These are phyloP conservation scores for Eupithecia insigniata DNA, from an alignment of 2,888 invertebrate genomes.

Conservation along the genomic window DNA sequence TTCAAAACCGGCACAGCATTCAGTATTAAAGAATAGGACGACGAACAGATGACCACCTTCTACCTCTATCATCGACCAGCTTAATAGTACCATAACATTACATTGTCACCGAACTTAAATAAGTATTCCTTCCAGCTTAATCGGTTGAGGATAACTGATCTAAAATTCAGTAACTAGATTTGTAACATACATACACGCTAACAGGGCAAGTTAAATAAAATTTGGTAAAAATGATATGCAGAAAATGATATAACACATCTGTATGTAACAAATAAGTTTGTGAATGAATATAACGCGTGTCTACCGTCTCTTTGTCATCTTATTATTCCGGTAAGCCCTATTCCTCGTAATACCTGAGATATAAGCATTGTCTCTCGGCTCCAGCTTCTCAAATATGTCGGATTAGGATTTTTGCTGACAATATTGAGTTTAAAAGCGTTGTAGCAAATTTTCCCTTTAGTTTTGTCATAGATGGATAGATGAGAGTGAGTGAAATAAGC, in stretches of 20 bases:
- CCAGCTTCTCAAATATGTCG: conserved; percentile 29
- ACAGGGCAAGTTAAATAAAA: too few species aligned
- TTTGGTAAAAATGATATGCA: conserved; percentile 30
- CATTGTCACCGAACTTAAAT: too few species aligned
- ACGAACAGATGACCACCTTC: too few species aligned
- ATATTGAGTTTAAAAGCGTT: neutral
- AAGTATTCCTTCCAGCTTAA: too few species aligned
- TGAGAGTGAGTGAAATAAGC: too few species aligned
- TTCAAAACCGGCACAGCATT: too few species aligned
- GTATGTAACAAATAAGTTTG: conserved; percentile 46
- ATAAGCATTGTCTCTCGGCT: conserved; percentile 34
- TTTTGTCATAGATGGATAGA: neutral
- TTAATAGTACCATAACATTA: too few species aligned
- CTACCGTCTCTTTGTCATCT: conserved; percentile 42
- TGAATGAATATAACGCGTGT: conserved; percentile 40
- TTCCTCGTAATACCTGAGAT: conserved; percentile 33
- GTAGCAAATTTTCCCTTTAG: neutral
- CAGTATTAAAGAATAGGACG: too few species aligned
- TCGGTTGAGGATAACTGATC: too few species aligned
- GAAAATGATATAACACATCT: conserved; percentile 43
- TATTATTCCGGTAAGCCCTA: conserved; percentile 42
- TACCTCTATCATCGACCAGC: too few species aligned
- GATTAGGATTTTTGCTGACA: conserved; percentile 24
- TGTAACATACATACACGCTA: too few species aligned
- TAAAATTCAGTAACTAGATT: too few species aligned